Evolutionary conservation across 2,888 invertebrate genomes (phyloP), one percentile per base, ranked within the genome.

Genomic region (Aromia moschata): DNA sequence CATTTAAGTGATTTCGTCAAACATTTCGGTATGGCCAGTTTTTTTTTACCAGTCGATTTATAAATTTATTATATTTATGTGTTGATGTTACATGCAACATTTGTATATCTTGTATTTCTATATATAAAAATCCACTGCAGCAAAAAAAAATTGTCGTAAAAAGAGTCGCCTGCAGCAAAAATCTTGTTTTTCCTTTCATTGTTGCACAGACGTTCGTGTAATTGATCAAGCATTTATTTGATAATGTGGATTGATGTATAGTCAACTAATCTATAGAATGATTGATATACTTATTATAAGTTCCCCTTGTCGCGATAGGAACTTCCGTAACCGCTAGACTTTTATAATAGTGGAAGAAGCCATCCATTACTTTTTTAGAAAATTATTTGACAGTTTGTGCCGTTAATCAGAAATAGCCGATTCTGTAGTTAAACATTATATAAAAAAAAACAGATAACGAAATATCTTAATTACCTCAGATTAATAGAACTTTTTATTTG

Each of bases 171-270:
- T n/a, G n/a, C n/a, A n/a, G n/a, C n/a, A n/a, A n/a, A 37, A 37
- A 37, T 37, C 37, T 37, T 16, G 16, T 14, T 10, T 2, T 1
- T 1, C 37, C 17, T 7, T 40, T n/a, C 14, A 14, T 9, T 14
- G 15, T 40, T n/a, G 4, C 17, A 18, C 11, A 11, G n/a, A 40
- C 11, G 40, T 40, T 40, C 3, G 17, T 16, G 1, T 16, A 40
- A 16, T 4, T 25, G 25, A 3, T 43, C 18, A 43, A 10, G 7
- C 2, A 4, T 43, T 17, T 43, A 18, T 17, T 7, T 12, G 43
- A 43, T 43, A 43, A 43, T 17, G 18, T 12, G 12, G 43, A 43
- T 43, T 43, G 20, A 43, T 18, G 43, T 25, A 25, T 25, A 25
- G n/a, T n/a, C 7, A 25, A 25, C 20, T 43, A 18, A n/a, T n/a